Evolutionary conservation across 2,113 vertebrate genomes (phyloP).

Genomic region (Elanus axillaris): DNA sequence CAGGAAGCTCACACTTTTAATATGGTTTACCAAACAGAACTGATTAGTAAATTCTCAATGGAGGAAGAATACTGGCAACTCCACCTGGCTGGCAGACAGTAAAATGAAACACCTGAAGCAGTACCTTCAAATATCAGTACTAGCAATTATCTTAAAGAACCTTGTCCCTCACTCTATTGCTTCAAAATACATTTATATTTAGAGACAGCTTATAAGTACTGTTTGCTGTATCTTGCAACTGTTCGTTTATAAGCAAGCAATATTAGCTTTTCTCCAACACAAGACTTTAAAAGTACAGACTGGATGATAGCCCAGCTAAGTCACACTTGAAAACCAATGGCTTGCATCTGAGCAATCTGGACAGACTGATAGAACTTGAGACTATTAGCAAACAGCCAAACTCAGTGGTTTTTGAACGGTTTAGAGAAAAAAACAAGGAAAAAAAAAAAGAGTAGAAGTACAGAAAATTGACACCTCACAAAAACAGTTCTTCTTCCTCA

Average conservation of each 20-base stretch:
- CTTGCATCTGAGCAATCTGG: neutral
- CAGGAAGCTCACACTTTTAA: neutral
- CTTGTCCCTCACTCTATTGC: neutral
- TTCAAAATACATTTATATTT: neutral
- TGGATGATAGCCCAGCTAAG: neutral
- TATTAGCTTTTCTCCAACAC: neutral
- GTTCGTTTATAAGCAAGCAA: neutral
- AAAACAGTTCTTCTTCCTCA: neutral
- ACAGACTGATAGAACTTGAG: neutral
- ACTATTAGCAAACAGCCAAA: neutral
- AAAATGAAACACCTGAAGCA: neutral
- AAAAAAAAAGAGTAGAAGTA: neutral
- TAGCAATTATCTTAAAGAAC: neutral
- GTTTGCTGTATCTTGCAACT: neutral
- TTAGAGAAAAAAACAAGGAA: neutral
- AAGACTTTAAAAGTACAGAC: neutral
- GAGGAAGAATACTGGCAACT: neutral
- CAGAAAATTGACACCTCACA: neutral
- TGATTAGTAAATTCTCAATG: neutral
- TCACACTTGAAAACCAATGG: neutral
- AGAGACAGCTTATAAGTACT: neutral
- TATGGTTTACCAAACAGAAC: neutral
- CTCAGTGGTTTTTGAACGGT: neutral
- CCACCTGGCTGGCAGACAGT: neutral
- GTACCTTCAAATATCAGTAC: neutral